A percentile compares a stretch with the other conserved stretches of the same genome.
Evolutionary conservation across 2,113 vertebrate species (phyloP).

Genomic region (Oreotragus oreotragus): DNA sequence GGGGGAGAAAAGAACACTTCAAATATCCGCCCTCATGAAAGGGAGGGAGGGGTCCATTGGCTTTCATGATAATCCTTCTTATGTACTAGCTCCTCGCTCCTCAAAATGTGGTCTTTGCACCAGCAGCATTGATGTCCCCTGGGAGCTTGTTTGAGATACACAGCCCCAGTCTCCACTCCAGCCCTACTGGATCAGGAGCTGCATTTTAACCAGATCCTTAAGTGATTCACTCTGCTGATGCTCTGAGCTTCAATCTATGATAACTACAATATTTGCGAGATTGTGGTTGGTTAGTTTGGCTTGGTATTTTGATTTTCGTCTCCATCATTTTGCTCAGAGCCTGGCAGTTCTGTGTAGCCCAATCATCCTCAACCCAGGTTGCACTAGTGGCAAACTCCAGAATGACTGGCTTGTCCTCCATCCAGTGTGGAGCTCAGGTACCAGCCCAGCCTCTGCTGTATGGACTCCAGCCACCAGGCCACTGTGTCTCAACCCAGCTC

Average conservation of each 20-base stretch:
- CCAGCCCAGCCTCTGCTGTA: neutral
- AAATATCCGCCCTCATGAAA: neutral
- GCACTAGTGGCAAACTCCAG: neutral
- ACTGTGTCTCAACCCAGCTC: neutral
- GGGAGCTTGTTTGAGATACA: neutral
- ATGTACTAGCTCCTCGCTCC: neutral
- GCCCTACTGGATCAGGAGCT: neutral
- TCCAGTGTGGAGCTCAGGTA: neutral
- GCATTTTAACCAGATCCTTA: neutral
- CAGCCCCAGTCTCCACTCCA: neutral
- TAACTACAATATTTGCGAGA: neutral
- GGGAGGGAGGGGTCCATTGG: neutral
- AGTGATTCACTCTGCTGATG: neutral
- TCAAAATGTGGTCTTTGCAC: neutral
- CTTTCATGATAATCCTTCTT: neutral
- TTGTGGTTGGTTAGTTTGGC: neutral
- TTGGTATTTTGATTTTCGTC: neutral
- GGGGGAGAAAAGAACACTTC: neutral
- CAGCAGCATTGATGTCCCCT: fast-evolving
- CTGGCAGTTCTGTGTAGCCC: neutral
- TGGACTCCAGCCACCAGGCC: neutral
- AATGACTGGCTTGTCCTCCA: neutral
- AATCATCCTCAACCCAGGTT: neutral
- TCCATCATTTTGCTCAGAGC: neutral
- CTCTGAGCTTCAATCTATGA: neutral